phyloP scores from a whole-genome alignment of 2,888 invertebrate species.

The Elysia crispata region DNA sequence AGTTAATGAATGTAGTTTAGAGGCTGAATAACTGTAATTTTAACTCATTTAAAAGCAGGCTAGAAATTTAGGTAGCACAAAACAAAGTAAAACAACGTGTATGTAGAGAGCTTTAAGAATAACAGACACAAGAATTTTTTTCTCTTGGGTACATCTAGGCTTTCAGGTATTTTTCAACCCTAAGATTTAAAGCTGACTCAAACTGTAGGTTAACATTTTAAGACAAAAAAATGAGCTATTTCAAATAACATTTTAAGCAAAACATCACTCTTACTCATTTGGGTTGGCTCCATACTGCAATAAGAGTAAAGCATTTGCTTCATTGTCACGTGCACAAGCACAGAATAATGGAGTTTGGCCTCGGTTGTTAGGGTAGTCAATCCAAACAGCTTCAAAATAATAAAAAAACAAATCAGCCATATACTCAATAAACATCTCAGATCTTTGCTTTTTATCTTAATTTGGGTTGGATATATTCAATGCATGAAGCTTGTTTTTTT shows the following conservation, averaged over 20 bases:
- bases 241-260: not conserved
- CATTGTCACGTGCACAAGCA: constrained; percentile 75
- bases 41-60: too few species aligned
- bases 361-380: constrained; percentile 73
- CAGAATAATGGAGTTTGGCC: constrained; percentile 78
- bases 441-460: too few species aligned
- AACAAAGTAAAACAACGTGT: too few species aligned
- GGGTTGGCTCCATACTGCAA: constrained; percentile 77
- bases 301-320: constrained; percentile 71
- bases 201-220: not conserved
- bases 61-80: too few species aligned
- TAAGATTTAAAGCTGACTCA: too few species aligned
- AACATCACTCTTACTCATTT: constrained; percentile 74
- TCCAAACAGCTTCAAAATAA: constrained; percentile 63
- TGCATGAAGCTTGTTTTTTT: not conserved
- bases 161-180: too few species aligned
- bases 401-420: not conserved
- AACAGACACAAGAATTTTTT: too few species aligned
- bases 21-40: too few species aligned
- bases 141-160: too few species aligned
- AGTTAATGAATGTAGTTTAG: too few species aligned
- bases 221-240: not conserved
- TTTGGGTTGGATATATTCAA: not conserved
- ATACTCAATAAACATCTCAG: too few species aligned
- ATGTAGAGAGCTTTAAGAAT: too few species aligned